Evolutionary conservation across 2,888 invertebrate genomes (phyloP), one percentile per base, ranked within the genome.

Genomic region (Cataglyphis rosenhaueri): DNA sequence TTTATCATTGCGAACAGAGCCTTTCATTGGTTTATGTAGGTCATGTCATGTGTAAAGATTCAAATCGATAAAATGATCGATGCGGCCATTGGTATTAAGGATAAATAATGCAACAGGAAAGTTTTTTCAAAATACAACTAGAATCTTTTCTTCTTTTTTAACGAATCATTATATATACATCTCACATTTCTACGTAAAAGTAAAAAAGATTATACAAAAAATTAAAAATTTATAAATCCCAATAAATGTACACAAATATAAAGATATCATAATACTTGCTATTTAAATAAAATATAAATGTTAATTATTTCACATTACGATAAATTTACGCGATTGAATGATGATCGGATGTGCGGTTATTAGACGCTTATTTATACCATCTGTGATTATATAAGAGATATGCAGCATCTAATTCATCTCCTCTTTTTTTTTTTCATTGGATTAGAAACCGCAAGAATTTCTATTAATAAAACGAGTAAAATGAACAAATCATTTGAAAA

Each of bases 1-100:
- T 75, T 85, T 88, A 76, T 73, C 62, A 48, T 6, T 25, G 12
- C 35, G 18, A 48, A n/a, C 35, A 35, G 25, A 55, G 44, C 35
- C 44, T 79, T 57, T 71, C n/a, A 10, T 73, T n/a, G n/a, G n/a
- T 61, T 78, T 70, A 41, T 32, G 10, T 70, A 18, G 41, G n/a
- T 75, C 52, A 15, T 8, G n/a, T 75, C 52, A 15, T 8, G 15
- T 8, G 18, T 38, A 25, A 75, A 75, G 41, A 68, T 68, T 29
- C 12, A 71, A 12, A 12, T 32, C 35, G 57, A 55, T 70, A 10
- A 55, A 21, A 35, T n/a, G 18, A 73, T n/a, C 21, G 41, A 59
- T n/a, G n/a, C n/a, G 10, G 15, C 10, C 1, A 6, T 41, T 25
- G n/a, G 21, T 35, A 3, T 55, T 55, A 38, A 21, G 0, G 18